Conservation (phyloP, 2,797 vertebrate genomes). For the Paedocypris micromegethes region DNA sequence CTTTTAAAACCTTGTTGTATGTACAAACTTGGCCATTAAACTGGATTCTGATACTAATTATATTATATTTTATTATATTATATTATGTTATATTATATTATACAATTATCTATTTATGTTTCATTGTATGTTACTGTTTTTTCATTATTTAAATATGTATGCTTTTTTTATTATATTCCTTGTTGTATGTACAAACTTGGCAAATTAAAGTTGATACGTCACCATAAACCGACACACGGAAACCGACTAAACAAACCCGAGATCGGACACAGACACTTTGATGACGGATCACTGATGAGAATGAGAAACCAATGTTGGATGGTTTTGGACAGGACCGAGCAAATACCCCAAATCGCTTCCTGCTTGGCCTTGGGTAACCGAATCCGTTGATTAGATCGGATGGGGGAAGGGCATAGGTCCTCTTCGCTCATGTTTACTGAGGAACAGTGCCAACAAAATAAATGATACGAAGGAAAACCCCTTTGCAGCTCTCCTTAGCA, state of each 20-base stretch:
- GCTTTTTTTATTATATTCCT: too few relatives aligned
- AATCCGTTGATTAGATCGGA: background rate
- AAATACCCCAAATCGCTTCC: constrained; percentile 33
- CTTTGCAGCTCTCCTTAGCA: background rate
- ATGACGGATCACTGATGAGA: constrained; percentile 30
- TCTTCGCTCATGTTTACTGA: constrained; percentile 43
- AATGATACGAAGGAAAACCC: background rate
- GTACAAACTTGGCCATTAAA: too few relatives aligned
- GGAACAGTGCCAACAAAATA: constrained; percentile 49
- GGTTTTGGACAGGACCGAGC: constrained; percentile 19
- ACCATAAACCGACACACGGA: too few relatives aligned
- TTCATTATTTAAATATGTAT: too few relatives aligned
- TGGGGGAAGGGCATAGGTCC: constrained; percentile 36
- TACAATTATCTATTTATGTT: too few relatives aligned
- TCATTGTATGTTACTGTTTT: too few relatives aligned
- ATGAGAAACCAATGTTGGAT: constrained; percentile 30
- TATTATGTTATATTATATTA: too few relatives aligned
- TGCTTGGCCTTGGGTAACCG: constrained; percentile 25
- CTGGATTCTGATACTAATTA: too few relatives aligned
- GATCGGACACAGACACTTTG: constrained; percentile 6
- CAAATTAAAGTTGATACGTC: too few relatives aligned
- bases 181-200: too few relatives aligned
- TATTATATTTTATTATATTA: too few relatives aligned
- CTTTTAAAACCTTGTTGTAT: too few relatives aligned
- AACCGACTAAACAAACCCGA: constrained; percentile 42